These are phyloP conservation scores for Procavia capensis DNA, from an alignment of 2,113 vertebrate species.

Conservation along the genomic window DNA sequence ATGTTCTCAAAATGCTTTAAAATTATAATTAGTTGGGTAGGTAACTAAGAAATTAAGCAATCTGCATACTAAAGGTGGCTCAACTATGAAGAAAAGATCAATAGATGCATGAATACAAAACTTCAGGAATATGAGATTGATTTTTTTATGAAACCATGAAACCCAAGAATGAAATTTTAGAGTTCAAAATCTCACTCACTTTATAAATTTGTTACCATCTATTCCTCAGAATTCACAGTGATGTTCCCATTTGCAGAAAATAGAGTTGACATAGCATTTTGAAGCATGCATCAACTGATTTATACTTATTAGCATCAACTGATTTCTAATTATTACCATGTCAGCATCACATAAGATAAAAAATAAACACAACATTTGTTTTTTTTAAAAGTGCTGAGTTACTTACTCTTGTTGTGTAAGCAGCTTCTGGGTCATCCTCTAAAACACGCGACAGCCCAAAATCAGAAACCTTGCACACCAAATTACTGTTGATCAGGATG, in stretches of 20 bases:
- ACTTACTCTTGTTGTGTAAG: constrained; percentile 91
- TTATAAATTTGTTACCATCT: background rate
- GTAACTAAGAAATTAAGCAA: background rate
- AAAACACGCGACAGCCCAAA: constrained; percentile 97
- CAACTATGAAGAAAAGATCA: background rate
- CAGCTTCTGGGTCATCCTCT: constrained; percentile 93
- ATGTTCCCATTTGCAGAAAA: background rate
- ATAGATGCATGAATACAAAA: background rate
- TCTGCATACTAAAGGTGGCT: background rate
- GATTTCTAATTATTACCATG: too few species aligned
- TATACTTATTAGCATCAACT: background rate
- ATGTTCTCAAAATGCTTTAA: background rate
- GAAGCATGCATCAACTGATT: background rate
- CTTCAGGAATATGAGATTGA: background rate
- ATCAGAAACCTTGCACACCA: constrained; percentile 98
- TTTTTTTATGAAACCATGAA: background rate
- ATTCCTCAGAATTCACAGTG: background rate
- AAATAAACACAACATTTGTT: background rate
- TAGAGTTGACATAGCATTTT: background rate
- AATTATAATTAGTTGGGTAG: background rate
- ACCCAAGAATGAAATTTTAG: background rate
- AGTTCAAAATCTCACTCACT: background rate
- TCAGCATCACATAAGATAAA: background rate
- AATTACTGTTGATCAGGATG: constrained; percentile 96
- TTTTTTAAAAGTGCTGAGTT: background rate